Evolutionary conservation across 2,797 vertebrate species (phyloP), one percentile per base, ranked within the genome.

Genomic region (Uromys caudimaculatus): DNA sequence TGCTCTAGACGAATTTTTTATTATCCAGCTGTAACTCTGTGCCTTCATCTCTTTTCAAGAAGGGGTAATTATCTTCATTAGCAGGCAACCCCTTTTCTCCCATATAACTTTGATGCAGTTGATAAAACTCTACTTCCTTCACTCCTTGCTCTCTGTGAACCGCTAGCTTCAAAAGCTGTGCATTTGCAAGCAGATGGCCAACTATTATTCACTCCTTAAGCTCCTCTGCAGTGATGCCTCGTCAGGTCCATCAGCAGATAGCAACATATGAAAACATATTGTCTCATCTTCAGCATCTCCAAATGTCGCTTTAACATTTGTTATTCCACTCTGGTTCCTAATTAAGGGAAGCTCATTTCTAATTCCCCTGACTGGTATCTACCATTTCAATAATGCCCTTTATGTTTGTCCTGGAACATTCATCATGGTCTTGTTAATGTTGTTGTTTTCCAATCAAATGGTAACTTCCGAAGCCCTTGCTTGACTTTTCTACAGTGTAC

Each of bases 1-100:
- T 96, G 95, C 90, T 94, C 94, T 50, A 94, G 96, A 97, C 96
- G 92, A 97, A 94, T 95, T 96, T 97, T 97, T 97, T 97, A 97
- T 96, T 96, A 97, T 93, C 93, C 94, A 90, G 95, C 94, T 93
- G 81, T 96, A 96, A 88, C 92, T 90, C 91, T 88, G 81, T 90
- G 93, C 82, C 91, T 84, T 97, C 56, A 12, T 94, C 90, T 90
- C 82, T 95, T 92, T 93, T 89, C 75, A 81, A 62, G 32, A 97
- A 96, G 50, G 95, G 90, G 56, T 95, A 95, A 97, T 69, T 95
- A 96, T 97, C 93, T 95, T 94, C 96, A 98, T 97, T 97, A 96
- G 79, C 75, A 97, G 88, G 71, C 96, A 92, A 62, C 75, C 56
- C 94, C 32, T 90, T 96, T 90, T 56, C 92, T 95, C 35, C 81